These are phyloP conservation scores for Ardeotis arabs DNA, from an alignment of 2,113 vertebrate species.

Conservation along the genomic window DNA sequence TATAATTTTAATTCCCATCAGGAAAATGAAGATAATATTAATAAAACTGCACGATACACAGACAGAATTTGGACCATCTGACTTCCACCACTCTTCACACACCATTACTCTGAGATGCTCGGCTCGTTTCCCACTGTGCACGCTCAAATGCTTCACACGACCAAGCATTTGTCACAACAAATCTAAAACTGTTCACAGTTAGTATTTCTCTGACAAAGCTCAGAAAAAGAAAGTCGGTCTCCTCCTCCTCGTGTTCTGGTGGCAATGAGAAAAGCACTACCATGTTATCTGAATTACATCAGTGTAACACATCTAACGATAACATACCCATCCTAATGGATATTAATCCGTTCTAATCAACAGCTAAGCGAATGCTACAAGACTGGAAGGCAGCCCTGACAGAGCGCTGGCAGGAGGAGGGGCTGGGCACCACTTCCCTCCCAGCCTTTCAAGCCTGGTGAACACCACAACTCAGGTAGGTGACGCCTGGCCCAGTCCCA, in stretches of 20 bases:
- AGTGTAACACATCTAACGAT: not conserved
- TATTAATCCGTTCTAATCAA: not conserved
- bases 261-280: not conserved
- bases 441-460: not conserved
- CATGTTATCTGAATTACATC: not conserved
- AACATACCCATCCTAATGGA: rapidly evolving
- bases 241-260: not conserved
- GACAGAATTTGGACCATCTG: not conserved
- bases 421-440: not conserved
- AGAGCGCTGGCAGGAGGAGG: not conserved
- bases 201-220: not conserved
- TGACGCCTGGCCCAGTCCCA: not conserved
- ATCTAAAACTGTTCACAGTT: not conserved
- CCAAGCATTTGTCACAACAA: not conserved
- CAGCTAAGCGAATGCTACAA: not conserved
- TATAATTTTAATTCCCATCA: not conserved
- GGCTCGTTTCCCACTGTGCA: not conserved
- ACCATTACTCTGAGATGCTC: not conserved
- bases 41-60: not conserved
- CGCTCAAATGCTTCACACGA: not conserved
- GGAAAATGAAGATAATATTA: not conserved
- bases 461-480: not conserved
- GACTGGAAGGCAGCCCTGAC: not conserved
- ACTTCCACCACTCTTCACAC: not conserved
- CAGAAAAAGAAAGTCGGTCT: not conserved